Evolutionary conservation across 2,797 vertebrate genomes (phyloP).

Genomic region (Dallia pectoralis): DNA sequence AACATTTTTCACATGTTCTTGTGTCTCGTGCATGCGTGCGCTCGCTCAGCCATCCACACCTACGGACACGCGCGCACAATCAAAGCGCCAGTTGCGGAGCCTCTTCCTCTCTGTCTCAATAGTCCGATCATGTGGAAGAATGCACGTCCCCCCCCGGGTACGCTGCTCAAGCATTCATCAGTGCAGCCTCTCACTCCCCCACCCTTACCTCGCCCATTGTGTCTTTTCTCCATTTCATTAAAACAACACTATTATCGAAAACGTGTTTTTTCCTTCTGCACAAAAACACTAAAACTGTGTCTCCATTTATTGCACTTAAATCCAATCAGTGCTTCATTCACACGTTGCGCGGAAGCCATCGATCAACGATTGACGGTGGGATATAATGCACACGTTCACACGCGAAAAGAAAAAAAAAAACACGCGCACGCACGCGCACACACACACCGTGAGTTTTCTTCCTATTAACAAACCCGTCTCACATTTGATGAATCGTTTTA

Average conservation of each 20-base stretch:
- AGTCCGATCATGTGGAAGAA: slow-evolving; percentile 64
- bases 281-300: neutral
- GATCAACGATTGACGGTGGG: neutral
- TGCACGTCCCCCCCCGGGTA: slow-evolving; percentile 64
- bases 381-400: neutral
- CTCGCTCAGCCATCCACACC: neutral
- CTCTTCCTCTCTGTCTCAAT: slow-evolving; percentile 48
- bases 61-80: neutral
- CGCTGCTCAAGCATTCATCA: slow-evolving; percentile 66
- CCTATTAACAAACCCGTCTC: slow-evolving; percentile 22
- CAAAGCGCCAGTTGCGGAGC: slow-evolving; percentile 48
- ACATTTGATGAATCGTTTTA: slow-evolving; percentile 10
- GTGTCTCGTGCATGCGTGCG: neutral
- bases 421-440: neutral
- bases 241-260: slow-evolving; percentile 50
- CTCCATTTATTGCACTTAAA: neutral
- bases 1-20: slow-evolving; percentile 24
- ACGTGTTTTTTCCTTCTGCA: slow-evolving; percentile 54
- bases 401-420: too few relatives aligned
- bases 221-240: slow-evolving; percentile 42
- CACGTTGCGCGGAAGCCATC: neutral
- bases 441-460: neutral
- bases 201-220: slow-evolving; percentile 46
- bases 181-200: slow-evolving; percentile 39
- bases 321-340: neutral